A percentile compares a stretch with the other conserved stretches of the same genome.
phyloP scores from a whole-genome alignment of 2,797 vertebrate genomes.

The Mormyrus proboscirostris region DNA sequence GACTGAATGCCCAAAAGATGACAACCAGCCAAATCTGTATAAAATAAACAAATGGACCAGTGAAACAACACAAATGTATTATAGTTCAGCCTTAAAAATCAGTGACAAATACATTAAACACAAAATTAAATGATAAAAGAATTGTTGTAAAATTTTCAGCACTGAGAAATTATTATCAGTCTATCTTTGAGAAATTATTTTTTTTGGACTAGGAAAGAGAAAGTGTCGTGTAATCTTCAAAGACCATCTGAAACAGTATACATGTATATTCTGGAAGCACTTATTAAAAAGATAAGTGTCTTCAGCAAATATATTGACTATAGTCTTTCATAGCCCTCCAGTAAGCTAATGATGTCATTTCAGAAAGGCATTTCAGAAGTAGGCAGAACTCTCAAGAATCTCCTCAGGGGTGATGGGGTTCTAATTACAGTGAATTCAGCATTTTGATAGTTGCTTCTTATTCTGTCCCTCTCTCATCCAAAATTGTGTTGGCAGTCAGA shows the following conservation, averaged over 20 bases:
- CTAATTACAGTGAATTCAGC: background rate
- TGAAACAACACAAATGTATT: background rate
- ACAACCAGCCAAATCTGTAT: background rate
- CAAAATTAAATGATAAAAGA: background rate
- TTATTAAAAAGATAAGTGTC: slow-evolving; percentile 1
- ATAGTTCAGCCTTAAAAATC: background rate
- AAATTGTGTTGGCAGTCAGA: background rate
- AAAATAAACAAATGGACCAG: background rate
- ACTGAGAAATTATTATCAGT: background rate
- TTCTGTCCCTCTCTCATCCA: background rate
- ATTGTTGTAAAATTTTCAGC: background rate
- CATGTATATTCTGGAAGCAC: background rate
- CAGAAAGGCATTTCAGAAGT: slow-evolving; percentile 11
- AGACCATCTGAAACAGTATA: background rate
- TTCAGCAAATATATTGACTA: background rate
- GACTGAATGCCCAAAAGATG: background rate
- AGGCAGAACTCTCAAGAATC: background rate
- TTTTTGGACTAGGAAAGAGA: background rate
- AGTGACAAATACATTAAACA: background rate
- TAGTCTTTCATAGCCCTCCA: background rate
- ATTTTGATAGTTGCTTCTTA: background rate
- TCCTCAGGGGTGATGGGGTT: background rate
- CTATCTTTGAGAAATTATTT: background rate
- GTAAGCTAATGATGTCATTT: slow-evolving; percentile 17
- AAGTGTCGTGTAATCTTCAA: background rate